Evolutionary conservation across 2,113 vertebrate genomes (phyloP), one percentile per base, ranked within the genome.

Genomic region (Callipepla californica): DNA sequence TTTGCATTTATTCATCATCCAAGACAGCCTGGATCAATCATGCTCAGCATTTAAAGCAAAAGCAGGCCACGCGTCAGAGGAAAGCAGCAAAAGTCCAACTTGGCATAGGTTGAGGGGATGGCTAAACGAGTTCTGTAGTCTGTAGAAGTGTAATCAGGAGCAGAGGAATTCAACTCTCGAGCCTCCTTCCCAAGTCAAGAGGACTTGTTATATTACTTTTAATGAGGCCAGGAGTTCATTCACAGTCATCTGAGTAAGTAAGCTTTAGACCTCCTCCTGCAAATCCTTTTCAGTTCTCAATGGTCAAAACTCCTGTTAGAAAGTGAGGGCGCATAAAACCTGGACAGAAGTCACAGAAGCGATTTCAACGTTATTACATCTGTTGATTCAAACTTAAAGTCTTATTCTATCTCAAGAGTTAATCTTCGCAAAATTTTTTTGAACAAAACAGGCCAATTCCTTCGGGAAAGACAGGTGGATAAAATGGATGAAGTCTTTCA

Each of bases 21-120:
- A 68, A 84, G 57, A 75, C 26, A 87, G 62, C 23, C 73, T 84
- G 61, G 61, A 91, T 83, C 94, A 91, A 80, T 42, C 26, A 88
- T 14, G n/a, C 8, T 70, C 66, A 51, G 50, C 4, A 0, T 85
- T 95, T 89, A 95, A 83, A 92, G 63, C 57, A 94, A 93, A 86
- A 80, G 21, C 36, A 83, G 61, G 67, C 66, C 36, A 87, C 73
- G 26, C 11, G 40, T 40, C 65, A 74, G 30, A 62, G 50, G 15
- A 85, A 30, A 89, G 87, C 19, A 19, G 21, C n/a, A 83, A 58
- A 80, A 26, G 32, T 74, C 15, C 34, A 23, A 8, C 36, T 57
- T 85, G 70, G 61, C 34, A 75, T 2, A 75, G 30, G 44, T 42
- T 68, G 53, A 82, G 40, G 44, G 32, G 30, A 78, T 10, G 23